Evolutionary conservation across 1,140 invertebrate genomes (phyloP).

Genomic region (Oreohelix idahoensis): DNA sequence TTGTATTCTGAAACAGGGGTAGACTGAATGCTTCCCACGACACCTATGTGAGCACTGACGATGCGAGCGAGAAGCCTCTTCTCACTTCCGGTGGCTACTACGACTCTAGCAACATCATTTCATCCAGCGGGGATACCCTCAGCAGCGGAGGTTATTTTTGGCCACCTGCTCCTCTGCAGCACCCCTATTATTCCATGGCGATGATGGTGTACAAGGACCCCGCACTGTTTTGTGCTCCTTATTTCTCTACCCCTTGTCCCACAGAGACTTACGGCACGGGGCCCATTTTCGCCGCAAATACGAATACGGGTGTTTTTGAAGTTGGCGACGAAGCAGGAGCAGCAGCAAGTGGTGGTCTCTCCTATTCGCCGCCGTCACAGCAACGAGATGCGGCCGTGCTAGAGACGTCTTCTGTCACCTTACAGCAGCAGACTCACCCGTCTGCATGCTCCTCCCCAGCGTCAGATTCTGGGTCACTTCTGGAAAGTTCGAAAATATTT

Average conservation of each 20-base stretch:
- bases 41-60: too few relatives aligned
- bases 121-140: not conserved
- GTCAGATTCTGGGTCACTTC: not conserved
- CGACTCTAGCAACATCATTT: not conserved
- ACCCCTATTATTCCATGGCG: conserved; percentile 15
- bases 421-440: conserved; percentile 4
- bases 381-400: conserved; percentile 9
- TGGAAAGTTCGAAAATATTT: not conserved
- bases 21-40: too few relatives aligned
- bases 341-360: not conserved
- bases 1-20: too few relatives aligned
- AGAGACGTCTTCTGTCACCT: conserved; percentile 4
- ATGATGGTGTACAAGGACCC: conserved; percentile 35
- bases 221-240: not conserved
- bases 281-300: not conserved
- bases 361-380: not conserved
- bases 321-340: not conserved
- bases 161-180: not conserved
- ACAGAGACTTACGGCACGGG: not conserved
- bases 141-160: conserved; percentile 24
- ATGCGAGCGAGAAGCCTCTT: not conserved
- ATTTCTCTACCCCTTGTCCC: not conserved
- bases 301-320: not conserved
- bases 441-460: not conserved
- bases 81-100: not conserved